Evolutionary conservation across 53 echinoderm and acorn worm genomes (phyloP).

Genomic region (Hippasteria phrygiana): DNA sequence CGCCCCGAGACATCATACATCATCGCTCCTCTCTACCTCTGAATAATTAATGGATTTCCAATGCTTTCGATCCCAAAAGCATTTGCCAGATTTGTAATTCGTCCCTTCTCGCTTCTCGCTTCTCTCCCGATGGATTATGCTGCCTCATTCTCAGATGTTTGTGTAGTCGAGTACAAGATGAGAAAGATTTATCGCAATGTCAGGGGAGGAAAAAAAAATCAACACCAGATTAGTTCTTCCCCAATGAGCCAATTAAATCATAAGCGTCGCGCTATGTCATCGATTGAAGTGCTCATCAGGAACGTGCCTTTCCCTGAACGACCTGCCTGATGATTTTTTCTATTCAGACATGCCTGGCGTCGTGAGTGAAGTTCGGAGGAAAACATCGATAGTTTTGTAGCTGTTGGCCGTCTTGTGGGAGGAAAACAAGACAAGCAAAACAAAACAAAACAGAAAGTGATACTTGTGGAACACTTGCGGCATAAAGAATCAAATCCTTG

Average conservation of each 20-base stretch:
- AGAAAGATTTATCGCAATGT: not conserved
- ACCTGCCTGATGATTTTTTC: not conserved
- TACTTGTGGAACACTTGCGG: not conserved
- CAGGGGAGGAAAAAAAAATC: not conserved
- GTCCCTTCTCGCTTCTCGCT: no score
- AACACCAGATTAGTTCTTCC: not conserved
- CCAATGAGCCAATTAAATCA: not conserved
- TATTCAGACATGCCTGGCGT: slow-evolving; percentile 15
- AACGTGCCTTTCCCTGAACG: not conserved
- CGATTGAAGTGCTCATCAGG: not conserved
- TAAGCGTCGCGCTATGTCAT: not conserved
- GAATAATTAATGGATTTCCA: not conserved
- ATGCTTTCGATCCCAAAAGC: not conserved
- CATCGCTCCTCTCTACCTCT: not conserved
- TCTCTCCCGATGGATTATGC: not conserved
- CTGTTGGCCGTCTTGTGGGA: no score
- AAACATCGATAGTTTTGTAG: not conserved
- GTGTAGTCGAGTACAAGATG: not conserved
- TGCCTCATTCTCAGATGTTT: slow-evolving; percentile 10
- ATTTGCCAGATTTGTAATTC: not conserved
- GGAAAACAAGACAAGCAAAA: no score
- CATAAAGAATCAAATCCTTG: not conserved
- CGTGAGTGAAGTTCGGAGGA: not conserved
- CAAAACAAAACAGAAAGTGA: slow-evolving; percentile 2
- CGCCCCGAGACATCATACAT: no score